A percentile compares a stretch with the other conserved stretches of the same genome.
These are phyloP conservation scores for Epinephelus fuscoguttatus DNA, from an alignment of 2,113 vertebrate species.

Conservation along the genomic window DNA sequence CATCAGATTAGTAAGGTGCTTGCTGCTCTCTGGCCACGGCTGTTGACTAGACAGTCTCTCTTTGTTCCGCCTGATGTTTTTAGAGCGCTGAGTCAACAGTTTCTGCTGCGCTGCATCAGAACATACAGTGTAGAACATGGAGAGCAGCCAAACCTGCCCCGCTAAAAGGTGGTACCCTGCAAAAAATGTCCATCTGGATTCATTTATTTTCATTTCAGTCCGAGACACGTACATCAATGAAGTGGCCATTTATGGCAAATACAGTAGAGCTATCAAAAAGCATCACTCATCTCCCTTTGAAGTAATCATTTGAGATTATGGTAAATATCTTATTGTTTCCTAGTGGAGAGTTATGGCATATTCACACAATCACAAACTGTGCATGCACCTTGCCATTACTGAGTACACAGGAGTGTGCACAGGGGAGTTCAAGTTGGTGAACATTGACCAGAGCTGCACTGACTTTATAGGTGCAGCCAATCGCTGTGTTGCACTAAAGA, in stretches of 20 bases:
- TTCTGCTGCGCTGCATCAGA: conserved; percentile 72
- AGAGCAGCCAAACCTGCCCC: conserved; percentile 56
- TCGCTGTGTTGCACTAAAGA: background rate
- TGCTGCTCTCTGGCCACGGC: conserved; percentile 56
- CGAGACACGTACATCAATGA: conserved; percentile 8
- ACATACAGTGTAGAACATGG: conserved; percentile 68
- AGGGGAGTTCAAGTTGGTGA: no score
- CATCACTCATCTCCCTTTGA: background rate
- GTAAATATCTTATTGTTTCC: background rate
- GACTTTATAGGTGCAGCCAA: background rate
- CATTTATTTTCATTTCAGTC: conserved; percentile 20
- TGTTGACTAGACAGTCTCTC: conserved; percentile 74
- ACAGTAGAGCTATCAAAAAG: background rate
- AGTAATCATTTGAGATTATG: background rate
- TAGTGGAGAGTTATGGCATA: background rate
- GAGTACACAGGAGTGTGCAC: background rate
- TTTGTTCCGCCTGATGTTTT: conserved; percentile 78
- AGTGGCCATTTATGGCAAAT: background rate
- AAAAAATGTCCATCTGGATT: conserved; percentile 36
- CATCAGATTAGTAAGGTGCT: conserved; percentile 71
- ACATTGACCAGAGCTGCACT: background rate
- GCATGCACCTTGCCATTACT: background rate
- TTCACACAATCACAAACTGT: background rate
- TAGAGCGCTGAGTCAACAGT: conserved; percentile 77
- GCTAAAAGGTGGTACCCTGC: conserved; percentile 39